Conservation (phyloP, 2,888 invertebrate species). For the Dolichopus griseipennis region DNA sequence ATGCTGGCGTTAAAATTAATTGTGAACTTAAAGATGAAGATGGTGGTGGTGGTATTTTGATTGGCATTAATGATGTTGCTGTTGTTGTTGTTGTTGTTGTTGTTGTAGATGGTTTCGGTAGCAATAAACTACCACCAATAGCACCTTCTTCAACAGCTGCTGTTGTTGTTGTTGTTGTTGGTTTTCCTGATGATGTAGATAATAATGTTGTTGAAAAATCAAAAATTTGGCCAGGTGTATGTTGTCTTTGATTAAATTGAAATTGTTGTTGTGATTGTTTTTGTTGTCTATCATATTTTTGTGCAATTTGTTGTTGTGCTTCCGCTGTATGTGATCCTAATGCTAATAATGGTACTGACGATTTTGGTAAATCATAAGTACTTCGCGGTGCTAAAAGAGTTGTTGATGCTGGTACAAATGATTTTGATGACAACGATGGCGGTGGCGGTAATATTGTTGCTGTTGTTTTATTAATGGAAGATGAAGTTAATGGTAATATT, state of each 20-base stretch:
- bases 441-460: background rate
- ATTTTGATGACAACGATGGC: background rate
- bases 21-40: conserved; percentile 12
- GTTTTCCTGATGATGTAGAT: background rate
- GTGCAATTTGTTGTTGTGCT: background rate
- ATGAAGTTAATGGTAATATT: background rate
- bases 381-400: conserved; percentile 3
- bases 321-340: background rate
- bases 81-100: conserved; percentile 11
- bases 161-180: background rate
- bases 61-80: conserved; percentile 11
- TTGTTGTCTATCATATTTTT: conserved; percentile 7
- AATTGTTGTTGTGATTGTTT: background rate
- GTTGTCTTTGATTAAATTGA: background rate
- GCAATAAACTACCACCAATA: background rate
- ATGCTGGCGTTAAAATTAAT: conserved; percentile 21
- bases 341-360: background rate
- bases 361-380: conserved; percentile 9
- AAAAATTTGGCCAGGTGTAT: conserved; percentile 11
- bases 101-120: conserved; percentile 23
- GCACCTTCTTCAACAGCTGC: background rate
- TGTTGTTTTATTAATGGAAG: conserved; percentile 1
- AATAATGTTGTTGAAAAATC: background rate
- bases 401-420: background rate
- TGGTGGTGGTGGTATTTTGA: conserved; percentile 24